phyloP scores from a whole-genome alignment of 2,888 invertebrate genomes.

The Lapara coniferarum region DNA sequence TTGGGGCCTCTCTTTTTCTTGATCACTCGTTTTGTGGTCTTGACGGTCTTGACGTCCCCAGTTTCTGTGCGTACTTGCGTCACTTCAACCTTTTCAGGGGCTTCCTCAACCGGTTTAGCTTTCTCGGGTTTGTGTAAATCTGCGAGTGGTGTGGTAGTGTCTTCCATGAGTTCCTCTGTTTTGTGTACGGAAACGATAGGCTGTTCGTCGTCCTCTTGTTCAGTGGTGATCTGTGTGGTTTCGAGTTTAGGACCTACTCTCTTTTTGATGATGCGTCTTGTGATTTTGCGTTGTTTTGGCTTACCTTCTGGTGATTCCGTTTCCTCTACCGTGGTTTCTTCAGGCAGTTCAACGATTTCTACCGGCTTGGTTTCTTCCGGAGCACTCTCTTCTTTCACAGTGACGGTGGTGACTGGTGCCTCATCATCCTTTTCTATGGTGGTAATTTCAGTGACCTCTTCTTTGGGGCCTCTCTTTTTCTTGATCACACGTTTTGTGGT shows the following conservation, averaged over 20 bases:
- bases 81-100: constrained; percentile 37
- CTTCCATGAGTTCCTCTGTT: constrained; percentile 53
- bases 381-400: constrained; percentile 13
- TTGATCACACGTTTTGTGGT: constrained; percentile 47
- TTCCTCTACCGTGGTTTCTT: constrained; percentile 48
- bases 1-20: constrained; percentile 69
- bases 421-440: constrained; percentile 34
- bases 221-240: constrained; percentile 55
- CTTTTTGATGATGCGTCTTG: constrained; percentile 66
- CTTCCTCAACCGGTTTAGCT: constrained; percentile 43
- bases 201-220: constrained; percentile 71
- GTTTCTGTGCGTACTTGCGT: constrained; percentile 37
- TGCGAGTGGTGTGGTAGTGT: constrained; percentile 37
- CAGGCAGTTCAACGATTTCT: constrained; percentile 26
- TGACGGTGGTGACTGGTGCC: constrained; percentile 32
- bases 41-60: constrained; percentile 57
- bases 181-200: constrained; percentile 64
- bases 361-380: constrained; percentile 31
- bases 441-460: constrained; percentile 40
- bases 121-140: constrained; percentile 33
- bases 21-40: constrained; percentile 66
- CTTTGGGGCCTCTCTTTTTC: constrained; percentile 47
- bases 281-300: constrained; percentile 34
- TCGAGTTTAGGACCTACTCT: constrained; percentile 46
- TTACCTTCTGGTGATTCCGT: constrained; percentile 50